These are phyloP conservation scores for Rutpela maculata DNA, from an alignment of 2,888 invertebrate species.

Conservation along the genomic window DNA sequence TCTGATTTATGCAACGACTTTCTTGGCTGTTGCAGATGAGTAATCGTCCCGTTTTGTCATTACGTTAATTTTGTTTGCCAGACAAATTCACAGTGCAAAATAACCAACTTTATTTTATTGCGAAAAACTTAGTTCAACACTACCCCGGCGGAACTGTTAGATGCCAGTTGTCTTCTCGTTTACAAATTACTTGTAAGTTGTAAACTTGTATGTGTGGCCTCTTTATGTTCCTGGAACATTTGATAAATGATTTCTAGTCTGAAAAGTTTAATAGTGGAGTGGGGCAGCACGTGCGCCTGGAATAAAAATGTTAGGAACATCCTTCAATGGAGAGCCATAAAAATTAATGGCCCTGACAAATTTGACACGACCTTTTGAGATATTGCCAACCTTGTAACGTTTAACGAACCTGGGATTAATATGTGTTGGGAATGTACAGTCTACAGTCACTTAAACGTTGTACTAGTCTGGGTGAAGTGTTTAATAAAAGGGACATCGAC, in stretches of 20 bases:
- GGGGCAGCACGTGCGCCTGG: constrained; percentile 48
- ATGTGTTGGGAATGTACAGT: not conserved
- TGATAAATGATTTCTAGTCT: constrained; percentile 53
- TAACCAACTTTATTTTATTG: not conserved
- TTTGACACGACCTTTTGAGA: constrained; percentile 44
- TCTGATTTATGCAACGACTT: not conserved
- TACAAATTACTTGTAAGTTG: constrained; percentile 52
- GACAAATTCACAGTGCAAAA: not conserved
- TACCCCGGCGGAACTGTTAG: constrained; percentile 29
- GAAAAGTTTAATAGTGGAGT: constrained; percentile 50
- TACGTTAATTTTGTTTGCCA: not conserved
- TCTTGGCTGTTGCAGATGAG: not conserved
- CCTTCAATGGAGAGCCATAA: constrained; percentile 42
- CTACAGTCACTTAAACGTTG: not conserved
- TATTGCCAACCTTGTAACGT: constrained; percentile 7
- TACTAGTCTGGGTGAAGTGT: too few relatives aligned
- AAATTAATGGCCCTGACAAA: constrained; percentile 53
- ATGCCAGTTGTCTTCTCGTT: constrained; percentile 45
- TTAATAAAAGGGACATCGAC: too few relatives aligned
- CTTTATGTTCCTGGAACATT: constrained; percentile 42
- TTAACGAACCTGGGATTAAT: not conserved
- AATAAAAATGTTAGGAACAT: constrained; percentile 47
- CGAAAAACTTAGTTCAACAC: not conserved
- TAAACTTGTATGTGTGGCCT: constrained; percentile 46
- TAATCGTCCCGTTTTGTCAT: not conserved